Evolutionary conservation across 1,140 invertebrate genomes (phyloP).

Genomic region (Drosophila cardini): DNA sequence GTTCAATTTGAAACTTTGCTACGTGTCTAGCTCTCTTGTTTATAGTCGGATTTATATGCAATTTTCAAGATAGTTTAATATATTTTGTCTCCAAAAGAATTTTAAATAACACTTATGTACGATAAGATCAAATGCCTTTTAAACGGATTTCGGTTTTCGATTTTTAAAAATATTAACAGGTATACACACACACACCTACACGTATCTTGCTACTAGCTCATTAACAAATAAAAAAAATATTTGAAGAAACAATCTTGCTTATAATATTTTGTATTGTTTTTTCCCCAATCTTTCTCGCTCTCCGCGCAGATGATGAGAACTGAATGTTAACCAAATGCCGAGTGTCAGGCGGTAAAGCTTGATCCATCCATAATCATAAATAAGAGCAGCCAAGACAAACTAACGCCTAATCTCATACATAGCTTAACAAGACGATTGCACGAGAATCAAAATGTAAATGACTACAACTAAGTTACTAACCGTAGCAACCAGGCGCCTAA

Average conservation of each 20-base stretch:
- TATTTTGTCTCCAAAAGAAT: no score
- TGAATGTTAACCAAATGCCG: slow-evolving; percentile 6
- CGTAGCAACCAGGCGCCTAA: slow-evolving; percentile 34
- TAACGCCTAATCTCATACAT: slow-evolving; percentile 10
- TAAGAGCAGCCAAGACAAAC: not conserved
- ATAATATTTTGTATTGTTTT: slow-evolving; percentile 45
- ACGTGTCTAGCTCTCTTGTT: no score
- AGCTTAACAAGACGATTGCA: slow-evolving; percentile 1
- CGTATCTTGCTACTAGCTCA: not conserved
- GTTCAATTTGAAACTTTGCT: no score
- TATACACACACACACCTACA: not conserved
- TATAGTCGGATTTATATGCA: no score
- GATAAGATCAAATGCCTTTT: no score
- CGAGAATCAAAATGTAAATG: slow-evolving; percentile 26
- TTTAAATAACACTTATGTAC: no score
- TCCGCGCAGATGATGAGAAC: slow-evolving; percentile 54
- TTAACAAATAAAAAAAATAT: slow-evolving; percentile 9
- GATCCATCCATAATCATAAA: not conserved
- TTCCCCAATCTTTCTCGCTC: slow-evolving; percentile 30
- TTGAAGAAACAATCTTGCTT: slow-evolving; percentile 27
- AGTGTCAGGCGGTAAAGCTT: slow-evolving; percentile 8
- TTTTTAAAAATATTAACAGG: no score
- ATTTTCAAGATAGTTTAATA: no score
- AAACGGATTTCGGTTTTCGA: no score
- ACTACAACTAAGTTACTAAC: slow-evolving; percentile 68